Percentiles rank a stretch among this genome's conserved stretches.
These are phyloP conservation scores for Poeciliopsis paucimaculata DNA, from an alignment of 2,797 vertebrate species.

Conservation along the genomic window DNA sequence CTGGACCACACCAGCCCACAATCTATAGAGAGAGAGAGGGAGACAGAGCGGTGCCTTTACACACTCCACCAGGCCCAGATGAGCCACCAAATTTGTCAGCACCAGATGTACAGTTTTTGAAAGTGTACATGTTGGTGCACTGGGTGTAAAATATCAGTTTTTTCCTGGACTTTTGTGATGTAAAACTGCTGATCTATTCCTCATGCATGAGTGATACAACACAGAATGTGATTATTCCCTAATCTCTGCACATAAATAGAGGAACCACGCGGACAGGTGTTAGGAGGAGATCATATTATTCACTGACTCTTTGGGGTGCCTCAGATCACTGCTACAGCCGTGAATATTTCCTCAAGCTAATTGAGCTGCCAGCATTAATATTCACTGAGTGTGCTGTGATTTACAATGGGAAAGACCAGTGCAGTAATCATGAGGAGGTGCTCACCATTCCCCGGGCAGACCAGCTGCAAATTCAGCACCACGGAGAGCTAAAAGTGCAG, in stretches of 20 bases:
- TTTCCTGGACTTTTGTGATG: neutral
- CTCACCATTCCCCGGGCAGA: conserved; percentile 14
- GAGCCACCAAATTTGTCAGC: conserved; percentile 65
- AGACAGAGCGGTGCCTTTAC: conserved; percentile 53
- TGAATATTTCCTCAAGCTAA: conserved; percentile 73
- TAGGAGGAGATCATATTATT: conserved; percentile 62
- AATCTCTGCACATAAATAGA: conserved; percentile 48
- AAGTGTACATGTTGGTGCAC: conserved; percentile 32
- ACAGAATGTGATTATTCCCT: conserved; percentile 30
- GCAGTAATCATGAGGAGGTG: conserved; percentile 39
- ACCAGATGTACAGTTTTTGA: conserved; percentile 60
- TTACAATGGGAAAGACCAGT: conserved; percentile 57
- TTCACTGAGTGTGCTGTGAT: conserved; percentile 59
- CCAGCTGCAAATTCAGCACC: conserved; percentile 36
- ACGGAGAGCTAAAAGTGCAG: conserved; percentile 46
- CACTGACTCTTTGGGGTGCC: conserved; percentile 62
- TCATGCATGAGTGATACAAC: conserved; percentile 22
- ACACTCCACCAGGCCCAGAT: conserved; percentile 64
- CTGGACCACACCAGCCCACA: conserved; percentile 63
- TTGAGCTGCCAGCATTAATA: conserved; percentile 67
- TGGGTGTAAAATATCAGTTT: conserved; percentile 23
- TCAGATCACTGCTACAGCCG: conserved; percentile 48
- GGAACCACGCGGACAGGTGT: conserved; percentile 60
- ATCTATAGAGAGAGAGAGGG: conserved; percentile 21
- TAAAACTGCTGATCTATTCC: conserved; percentile 17